Evolutionary conservation across 2,113 vertebrate genomes (phyloP).

Genomic region (Bagarius yarrelli): DNA sequence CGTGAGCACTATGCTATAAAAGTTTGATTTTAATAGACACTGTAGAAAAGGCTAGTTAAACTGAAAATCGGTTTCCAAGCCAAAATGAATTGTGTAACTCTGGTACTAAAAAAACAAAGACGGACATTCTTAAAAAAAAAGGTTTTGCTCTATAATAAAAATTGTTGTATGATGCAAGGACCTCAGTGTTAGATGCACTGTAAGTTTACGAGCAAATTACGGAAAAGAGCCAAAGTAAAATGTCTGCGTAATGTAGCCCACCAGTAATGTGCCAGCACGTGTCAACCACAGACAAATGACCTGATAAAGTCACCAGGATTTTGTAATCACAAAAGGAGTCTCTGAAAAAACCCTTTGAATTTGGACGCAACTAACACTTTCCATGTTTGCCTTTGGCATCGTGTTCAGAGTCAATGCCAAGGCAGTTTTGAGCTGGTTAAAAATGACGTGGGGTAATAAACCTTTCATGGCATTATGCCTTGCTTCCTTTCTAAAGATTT

Average conservation of each 20-base stretch:
- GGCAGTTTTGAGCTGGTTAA: background rate
- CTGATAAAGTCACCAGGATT: conserved; percentile 47
- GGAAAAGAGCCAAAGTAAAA: conserved; percentile 1
- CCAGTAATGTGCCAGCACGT: conserved; percentile 1
- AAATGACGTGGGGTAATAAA: background rate
- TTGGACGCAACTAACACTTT: conserved; percentile 64
- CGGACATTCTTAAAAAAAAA: background rate
- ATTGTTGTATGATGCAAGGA: background rate
- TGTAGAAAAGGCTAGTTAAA: conserved; percentile 7
- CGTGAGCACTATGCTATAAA: background rate
- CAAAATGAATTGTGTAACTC: background rate
- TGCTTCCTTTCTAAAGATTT: conserved; percentile 46
- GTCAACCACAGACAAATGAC: conserved; percentile 20
- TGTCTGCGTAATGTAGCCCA: conserved; percentile 2
- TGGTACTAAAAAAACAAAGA: background rate
- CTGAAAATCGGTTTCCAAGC: background rate
- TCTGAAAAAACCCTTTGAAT: conserved; percentile 44
- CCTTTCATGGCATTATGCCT: conserved; percentile 30
- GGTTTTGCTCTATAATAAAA: background rate
- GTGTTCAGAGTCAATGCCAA: conserved; percentile 46
- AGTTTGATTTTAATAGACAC: background rate
- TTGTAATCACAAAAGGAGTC: conserved; percentile 53
- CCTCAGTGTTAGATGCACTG: background rate
- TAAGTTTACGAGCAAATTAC: conserved; percentile 14
- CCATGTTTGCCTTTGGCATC: conserved; percentile 56